Conservation (phyloP, 2,113 vertebrate genomes). For the Sebastes fasciatus region DNA sequence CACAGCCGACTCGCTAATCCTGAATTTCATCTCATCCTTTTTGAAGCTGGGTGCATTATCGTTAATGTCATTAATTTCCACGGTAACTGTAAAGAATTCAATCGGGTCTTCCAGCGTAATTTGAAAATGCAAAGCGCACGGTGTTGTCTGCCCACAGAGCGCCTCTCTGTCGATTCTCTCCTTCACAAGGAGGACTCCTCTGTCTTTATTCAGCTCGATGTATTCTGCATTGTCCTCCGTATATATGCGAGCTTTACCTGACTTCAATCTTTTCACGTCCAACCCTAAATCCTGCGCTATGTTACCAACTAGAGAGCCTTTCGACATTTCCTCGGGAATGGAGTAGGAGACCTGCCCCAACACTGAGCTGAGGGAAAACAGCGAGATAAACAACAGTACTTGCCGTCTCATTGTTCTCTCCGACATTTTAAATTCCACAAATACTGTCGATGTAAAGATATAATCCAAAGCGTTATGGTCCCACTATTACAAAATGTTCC, state of each 20-base stretch:
- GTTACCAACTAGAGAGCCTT: slow-evolving; percentile 66
- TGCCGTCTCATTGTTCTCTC: slow-evolving; percentile 57
- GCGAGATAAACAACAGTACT: slow-evolving; percentile 49
- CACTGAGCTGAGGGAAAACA: neutral
- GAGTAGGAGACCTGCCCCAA: slow-evolving; percentile 64
- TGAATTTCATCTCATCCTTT: slow-evolving; percentile 61
- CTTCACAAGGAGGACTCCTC: slow-evolving; percentile 59
- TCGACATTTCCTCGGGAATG: slow-evolving; percentile 64
- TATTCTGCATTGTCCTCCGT: slow-evolving; percentile 49
- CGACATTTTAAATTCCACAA: slow-evolving; percentile 20
- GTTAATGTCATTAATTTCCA: slow-evolving; percentile 67
- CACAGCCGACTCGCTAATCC: slow-evolving; percentile 66
- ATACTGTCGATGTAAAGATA: neutral
- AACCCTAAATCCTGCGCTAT: slow-evolving; percentile 68
- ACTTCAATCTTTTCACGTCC: slow-evolving; percentile 49
- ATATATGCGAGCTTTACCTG: slow-evolving; percentile 60
- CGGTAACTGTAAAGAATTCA: slow-evolving; percentile 53
- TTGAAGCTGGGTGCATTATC: slow-evolving; percentile 57
- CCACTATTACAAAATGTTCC: neutral
- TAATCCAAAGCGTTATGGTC: neutral
- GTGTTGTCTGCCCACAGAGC: slow-evolving; percentile 67
- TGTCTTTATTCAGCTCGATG: slow-evolving; percentile 62
- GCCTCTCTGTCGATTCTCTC: slow-evolving; percentile 70
- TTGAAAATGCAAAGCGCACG: slow-evolving; percentile 68
- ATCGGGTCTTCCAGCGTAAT: slow-evolving; percentile 66